Evolutionary conservation across 2,888 invertebrate species (phyloP), one percentile per base, ranked within the genome.

Genomic region (Chloroclystis v-ata): DNA sequence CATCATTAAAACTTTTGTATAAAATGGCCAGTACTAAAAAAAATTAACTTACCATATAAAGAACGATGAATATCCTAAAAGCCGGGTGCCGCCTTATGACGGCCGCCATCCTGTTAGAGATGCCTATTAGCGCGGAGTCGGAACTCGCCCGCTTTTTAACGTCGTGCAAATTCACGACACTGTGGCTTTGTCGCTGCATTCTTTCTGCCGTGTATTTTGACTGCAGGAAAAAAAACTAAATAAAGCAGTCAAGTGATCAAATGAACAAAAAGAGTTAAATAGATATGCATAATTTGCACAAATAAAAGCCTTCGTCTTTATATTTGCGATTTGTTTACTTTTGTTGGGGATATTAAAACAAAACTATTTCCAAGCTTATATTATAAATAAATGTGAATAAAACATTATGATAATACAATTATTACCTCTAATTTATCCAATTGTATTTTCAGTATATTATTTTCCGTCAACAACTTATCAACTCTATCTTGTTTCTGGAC

Each of bases 401-500:
- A n/a, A n/a, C n/a, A n/a, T n/a, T n/a, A n/a, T n/a, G n/a, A n/a
- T n/a, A n/a, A n/a, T 20, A 20, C 2, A 20, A 20, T 20, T 4
- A 10, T 67, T 67, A 94, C 94, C 88, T 94, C 92, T 42, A 92
- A 75, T 69, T 95, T 93, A 72, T 97, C 97, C 62, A 97, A 76
- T 69, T 97, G 96, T 61, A 97, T 88, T 59, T 90, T 89, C 40
- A 97, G 82, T 12, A 96, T 95, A 83, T 96, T 96, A 69, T 95
- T 92, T 66, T 97, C 97, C 0, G 94, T 93, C 43, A 95, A 91
- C 30, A 95, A 84, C 12, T 91, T 89, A 72, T 97, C 97, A n/a
- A 97, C 84, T 57, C 92, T 91, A 32, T 92, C 93, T 78, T 97
- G 97, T 69, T 95, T 96, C 67, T 93, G 91, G 45, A 97, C 94